Evolutionary conservation across 2,888 invertebrate genomes (phyloP).

Genomic region (Mylabris sibirica): DNA sequence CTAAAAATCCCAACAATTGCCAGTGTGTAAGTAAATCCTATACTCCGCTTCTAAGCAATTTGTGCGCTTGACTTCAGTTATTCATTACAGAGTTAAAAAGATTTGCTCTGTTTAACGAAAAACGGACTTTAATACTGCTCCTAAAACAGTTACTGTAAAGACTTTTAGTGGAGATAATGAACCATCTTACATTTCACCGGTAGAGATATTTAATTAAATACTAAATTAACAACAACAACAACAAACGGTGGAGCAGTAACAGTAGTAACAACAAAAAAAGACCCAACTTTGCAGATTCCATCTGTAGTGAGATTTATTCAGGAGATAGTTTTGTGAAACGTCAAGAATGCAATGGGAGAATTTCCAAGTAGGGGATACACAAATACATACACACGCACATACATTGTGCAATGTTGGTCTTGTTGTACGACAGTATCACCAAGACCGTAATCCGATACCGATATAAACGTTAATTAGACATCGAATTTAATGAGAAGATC

Average conservation of each 20-base stretch:
- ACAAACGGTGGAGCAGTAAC: not conserved
- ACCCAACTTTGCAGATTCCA: slow-evolving; percentile 12
- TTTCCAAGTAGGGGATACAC: slow-evolving; percentile 40
- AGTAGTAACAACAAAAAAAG: slow-evolving; percentile 7
- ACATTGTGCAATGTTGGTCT: slow-evolving; percentile 36
- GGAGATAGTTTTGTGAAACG: slow-evolving; percentile 23
- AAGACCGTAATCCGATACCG: slow-evolving; percentile 45
- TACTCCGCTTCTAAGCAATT: too few relatives aligned
- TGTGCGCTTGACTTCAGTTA: too few relatives aligned
- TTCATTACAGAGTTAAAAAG: too few relatives aligned
- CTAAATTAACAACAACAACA: slow-evolving; percentile 9
- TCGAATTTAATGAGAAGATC: slow-evolving; percentile 46
- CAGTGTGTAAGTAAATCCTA: too few relatives aligned
- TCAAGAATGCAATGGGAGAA: slow-evolving; percentile 36
- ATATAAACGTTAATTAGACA: slow-evolving; percentile 48
- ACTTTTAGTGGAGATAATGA: not conserved
- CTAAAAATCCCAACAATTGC: not conserved
- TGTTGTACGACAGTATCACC: slow-evolving; percentile 37
- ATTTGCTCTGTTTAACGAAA: too few relatives aligned
- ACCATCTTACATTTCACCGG: not conserved
- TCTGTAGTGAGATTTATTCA: slow-evolving; percentile 26
- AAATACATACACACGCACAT: too few relatives aligned
- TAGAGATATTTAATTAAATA: not conserved
- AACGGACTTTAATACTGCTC: too few relatives aligned
- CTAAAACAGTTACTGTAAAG: too few relatives aligned